phyloP scores from a whole-genome alignment of 2,888 invertebrate genomes.

The Harpagoxenus sublaevis region DNA sequence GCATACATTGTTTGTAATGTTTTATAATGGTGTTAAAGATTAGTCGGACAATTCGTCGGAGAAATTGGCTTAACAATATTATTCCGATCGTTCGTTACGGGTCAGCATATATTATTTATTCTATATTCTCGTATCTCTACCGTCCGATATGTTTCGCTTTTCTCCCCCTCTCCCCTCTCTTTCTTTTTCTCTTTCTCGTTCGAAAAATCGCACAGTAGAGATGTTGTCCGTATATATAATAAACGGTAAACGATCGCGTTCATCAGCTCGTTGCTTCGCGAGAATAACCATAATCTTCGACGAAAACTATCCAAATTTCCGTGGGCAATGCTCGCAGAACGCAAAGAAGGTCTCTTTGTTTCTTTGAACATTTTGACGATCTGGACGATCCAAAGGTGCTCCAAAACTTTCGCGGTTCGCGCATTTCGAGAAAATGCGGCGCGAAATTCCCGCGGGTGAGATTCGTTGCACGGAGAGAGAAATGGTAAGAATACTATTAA shows the following conservation, averaged over 20 bases:
- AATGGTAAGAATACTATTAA: conserved; percentile 81
- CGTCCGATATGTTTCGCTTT: conserved; percentile 50
- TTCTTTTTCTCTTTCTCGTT: background rate
- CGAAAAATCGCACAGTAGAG: conserved; percentile 56
- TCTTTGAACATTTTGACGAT: background rate
- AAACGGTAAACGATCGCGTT: conserved; percentile 4
- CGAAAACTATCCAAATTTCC: background rate
- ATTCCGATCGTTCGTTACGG: conserved; percentile 77
- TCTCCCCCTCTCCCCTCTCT: background rate
- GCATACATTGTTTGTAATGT: conserved; percentile 6
- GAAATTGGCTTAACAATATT: conserved; percentile 67
- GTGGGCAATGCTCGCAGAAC: background rate
- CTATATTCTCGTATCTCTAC: conserved; percentile 70
- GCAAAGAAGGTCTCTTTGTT: background rate
- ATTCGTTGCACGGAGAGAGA: conserved; percentile 73
- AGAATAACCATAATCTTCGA: background rate
- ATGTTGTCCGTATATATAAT: conserved; percentile 68
- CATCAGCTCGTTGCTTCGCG: background rate
- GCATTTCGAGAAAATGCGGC: conserved; percentile 40
- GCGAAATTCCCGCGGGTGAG: conserved; percentile 70
- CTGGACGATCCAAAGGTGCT: background rate
- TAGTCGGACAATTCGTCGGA: conserved; percentile 70
- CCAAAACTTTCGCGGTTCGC: conserved; percentile 60
- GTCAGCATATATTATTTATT: conserved; percentile 79
- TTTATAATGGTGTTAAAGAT: conserved; percentile 21